Evolutionary conservation across 2,888 invertebrate species (phyloP), one percentile per base, ranked within the genome.

Genomic region (Acleris sparsana): DNA sequence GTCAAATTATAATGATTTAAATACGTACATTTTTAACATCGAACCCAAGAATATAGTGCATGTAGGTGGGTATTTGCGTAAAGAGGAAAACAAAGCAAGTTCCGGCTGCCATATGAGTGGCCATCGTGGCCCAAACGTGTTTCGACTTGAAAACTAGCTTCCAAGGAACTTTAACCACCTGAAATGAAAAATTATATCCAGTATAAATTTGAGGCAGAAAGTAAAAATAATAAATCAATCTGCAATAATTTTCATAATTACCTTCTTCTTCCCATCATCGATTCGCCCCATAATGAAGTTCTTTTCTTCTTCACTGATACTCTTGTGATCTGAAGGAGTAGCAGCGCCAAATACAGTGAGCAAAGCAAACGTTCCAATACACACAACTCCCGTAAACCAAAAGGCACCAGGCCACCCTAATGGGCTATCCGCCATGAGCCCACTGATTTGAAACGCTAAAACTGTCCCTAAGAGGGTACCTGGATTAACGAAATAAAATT

Each of bases 41-140:
- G 72, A 88, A 94, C 9, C 85, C 75, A 56, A 94, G 84, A 9
- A 94, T 91, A 13, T 86, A 82, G 55, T 85, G 85, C 84, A 95
- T 90, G 74, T 94, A 95, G 0, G 91, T 87, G 0, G 95, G 94
- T 70, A 94, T 93, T 75, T 94, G 92, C 0, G 94, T 94, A 9
- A 94, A 79, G 13, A 95, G 79, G 62, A 94, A 94, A 88, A 93
- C 94, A 73, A 93, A 94, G 16, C 94, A 94, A 93, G 94, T 94
- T 68, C 93, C 56, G 89, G 69, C 3, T 94, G 95, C 3, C 87
- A 93, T 11, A 93, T 80, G 69, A 95, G 94, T 4, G 87, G 82
- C 51, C 76, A 83, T 94, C 94, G 95, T 9, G 94, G 95, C 55
- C 88, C 80, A 64, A 83, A 90, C 52, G 88, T 82, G 70, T 85